Percentiles rank a stretch among this genome's conserved stretches.
Conservation (phyloP, 2,113 vertebrate species). For the Gymnarchus niloticus region DNA sequence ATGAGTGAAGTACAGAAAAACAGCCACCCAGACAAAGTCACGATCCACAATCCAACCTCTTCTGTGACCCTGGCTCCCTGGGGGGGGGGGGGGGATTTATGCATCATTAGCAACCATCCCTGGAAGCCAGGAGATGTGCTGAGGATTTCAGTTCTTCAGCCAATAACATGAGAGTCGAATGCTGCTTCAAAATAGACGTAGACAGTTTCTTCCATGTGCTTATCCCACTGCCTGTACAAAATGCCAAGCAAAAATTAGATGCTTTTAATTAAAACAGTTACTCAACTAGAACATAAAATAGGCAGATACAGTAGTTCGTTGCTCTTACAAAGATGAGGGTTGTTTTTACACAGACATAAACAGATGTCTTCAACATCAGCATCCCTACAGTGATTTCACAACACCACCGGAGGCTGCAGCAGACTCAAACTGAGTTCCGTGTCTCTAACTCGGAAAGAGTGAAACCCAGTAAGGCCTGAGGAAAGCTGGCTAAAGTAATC, state of each 20-base stretch:
- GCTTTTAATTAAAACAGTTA: background rate
- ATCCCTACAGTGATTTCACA: background rate
- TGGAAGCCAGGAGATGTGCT: background rate
- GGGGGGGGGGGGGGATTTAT: background rate
- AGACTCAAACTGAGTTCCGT: background rate
- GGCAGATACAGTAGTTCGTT: too few relatives aligned
- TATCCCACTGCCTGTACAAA: background rate
- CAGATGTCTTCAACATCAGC: background rate
- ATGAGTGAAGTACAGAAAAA: background rate
- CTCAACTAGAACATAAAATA: background rate
- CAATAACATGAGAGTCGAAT: background rate
- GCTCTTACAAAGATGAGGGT: background rate
- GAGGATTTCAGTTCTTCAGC: background rate
- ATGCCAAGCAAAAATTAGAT: background rate
- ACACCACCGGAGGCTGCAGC: background rate
- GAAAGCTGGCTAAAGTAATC: background rate
- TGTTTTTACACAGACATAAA: background rate
- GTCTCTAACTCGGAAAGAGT: background rate
- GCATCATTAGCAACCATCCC: background rate
- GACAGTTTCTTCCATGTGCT: too few relatives aligned
- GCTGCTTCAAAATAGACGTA: background rate
- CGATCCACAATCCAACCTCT: too few relatives aligned
- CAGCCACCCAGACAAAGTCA: background rate
- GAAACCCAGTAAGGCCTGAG: background rate
- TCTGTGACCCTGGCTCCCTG: background rate